Evolutionary conservation across 2,797 vertebrate species (phyloP), one percentile per base, ranked within the genome.

Genomic region (Bufotes viridis): DNA sequence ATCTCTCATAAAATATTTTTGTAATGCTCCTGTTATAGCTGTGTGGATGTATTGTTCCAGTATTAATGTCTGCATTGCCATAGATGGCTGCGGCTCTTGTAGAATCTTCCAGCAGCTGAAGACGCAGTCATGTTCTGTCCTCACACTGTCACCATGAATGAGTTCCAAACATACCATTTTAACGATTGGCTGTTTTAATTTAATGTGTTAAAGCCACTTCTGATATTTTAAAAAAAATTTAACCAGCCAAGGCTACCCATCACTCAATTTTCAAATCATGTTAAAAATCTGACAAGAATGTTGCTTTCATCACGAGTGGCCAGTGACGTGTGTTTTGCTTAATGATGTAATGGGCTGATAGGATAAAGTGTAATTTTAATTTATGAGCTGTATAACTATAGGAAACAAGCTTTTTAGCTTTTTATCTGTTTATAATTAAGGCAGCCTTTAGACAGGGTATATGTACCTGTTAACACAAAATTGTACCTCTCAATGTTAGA

Each of bases 31-130:
- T 63, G 72, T 61, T 10, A 22, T 34, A 49, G 82, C 58, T 60
- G 20, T 81, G 84, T 55, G 42, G 20, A 14, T 17, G 29, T 53
- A 7, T 61, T 80, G 34, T 34, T 81, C 72, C 79, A 87, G 86
- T 70, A 81, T 87, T 75, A 87, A 42, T 9, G 7, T n/a, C 26
- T 58, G 34, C 55, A 60, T 26, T 53, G 53, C 53, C 55, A n/a
- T 10, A 15, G 2, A 67, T 79, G 61, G 75, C 42, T 34, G 67
- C 11, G 7, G 29, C 65, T 34, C 51, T 58, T 63, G 6, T 75
- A 84, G 49, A 49, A 58, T 76, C 57, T 84, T 74, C 55, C 8
- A 84, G 70, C 26, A 42, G 1, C 70, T 8, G 1, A 74, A n/a
- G 49, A 34, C 26, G 29, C 53, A n/a, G 24, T 34, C 24, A 0